Conservation (phyloP, 2,797 vertebrate genomes). For the Melanotaenia parkinsoni region DNA sequence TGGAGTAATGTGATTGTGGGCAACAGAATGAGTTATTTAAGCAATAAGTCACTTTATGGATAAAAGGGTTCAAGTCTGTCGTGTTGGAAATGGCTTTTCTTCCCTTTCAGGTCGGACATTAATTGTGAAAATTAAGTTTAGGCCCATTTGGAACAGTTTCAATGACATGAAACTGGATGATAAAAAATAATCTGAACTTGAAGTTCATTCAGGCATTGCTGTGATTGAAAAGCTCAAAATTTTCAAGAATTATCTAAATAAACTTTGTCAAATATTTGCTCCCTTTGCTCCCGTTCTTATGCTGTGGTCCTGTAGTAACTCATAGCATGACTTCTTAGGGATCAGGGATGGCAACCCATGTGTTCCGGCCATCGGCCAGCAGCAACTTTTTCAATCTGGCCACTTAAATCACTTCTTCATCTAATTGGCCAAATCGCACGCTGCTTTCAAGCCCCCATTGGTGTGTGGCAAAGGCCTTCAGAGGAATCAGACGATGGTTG, state of each 20-base stretch:
- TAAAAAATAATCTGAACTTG: neutral
- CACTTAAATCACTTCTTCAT: conserved; percentile 83
- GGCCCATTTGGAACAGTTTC: neutral
- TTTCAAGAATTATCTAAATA: neutral
- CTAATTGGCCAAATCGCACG: conserved; percentile 85
- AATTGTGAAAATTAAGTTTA: neutral
- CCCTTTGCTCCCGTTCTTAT: conserved; percentile 20
- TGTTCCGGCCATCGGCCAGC: conserved; percentile 82
- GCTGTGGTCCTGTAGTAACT: conserved; percentile 73
- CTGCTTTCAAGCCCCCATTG: conserved; percentile 76
- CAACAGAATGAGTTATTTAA: neutral
- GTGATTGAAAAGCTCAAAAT: neutral
- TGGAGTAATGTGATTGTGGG: neutral
- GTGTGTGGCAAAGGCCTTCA: conserved; percentile 75
- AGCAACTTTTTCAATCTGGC: conserved; percentile 83
- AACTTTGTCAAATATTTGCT: conserved; percentile 30
- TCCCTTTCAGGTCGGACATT: neutral
- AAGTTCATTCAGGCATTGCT: neutral
- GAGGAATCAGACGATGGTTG: conserved; percentile 73
- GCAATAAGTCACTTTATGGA: neutral
- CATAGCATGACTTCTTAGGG: conserved; percentile 65
- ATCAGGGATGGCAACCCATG: conserved; percentile 80
- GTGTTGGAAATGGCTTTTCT: neutral
- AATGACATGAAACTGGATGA: neutral
- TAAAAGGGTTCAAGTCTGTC: neutral